Evolutionary conservation across 2,888 invertebrate species (phyloP).

Genomic region (Ophion costatus): DNA sequence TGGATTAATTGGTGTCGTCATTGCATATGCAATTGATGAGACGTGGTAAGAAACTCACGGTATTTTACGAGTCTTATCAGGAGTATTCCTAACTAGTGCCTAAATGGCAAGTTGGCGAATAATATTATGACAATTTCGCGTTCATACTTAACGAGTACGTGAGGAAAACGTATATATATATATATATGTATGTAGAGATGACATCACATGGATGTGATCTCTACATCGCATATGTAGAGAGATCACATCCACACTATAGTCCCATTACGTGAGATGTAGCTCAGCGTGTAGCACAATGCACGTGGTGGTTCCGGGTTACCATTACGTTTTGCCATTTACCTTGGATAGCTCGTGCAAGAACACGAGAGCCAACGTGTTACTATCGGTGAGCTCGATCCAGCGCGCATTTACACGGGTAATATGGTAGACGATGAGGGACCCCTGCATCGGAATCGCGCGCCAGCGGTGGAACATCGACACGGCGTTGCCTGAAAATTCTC

Average conservation of each 20-base stretch:
- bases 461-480: slow-evolving; percentile 37
- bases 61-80: slow-evolving; percentile 14
- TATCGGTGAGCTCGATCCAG: slow-evolving; percentile 71
- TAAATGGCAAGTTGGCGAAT: background rate
- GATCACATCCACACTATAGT: background rate
- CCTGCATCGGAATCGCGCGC: slow-evolving; percentile 40
- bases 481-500: slow-evolving; percentile 25
- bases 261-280: slow-evolving; percentile 27
- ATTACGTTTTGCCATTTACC: slow-evolving; percentile 46
- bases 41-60: slow-evolving; percentile 24
- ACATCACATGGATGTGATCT: too few relatives aligned
- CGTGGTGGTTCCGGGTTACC: slow-evolving; percentile 28
- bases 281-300: slow-evolving; percentile 21
- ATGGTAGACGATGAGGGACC: slow-evolving; percentile 64
- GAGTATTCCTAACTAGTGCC: background rate
- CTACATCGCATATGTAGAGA: too few relatives aligned
- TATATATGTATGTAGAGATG: too few relatives aligned
- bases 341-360: slow-evolving; percentile 53
- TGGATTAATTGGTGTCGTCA: slow-evolving; percentile 54
- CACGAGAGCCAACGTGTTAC: slow-evolving; percentile 67
- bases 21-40: slow-evolving; percentile 41
- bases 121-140: slow-evolving; percentile 6
- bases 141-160: background rate
- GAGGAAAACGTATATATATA: too few relatives aligned
- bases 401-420: slow-evolving; percentile 72